phyloP scores from a whole-genome alignment of 2,113 vertebrate genomes.

The Psammodynastes pulverulentus region DNA sequence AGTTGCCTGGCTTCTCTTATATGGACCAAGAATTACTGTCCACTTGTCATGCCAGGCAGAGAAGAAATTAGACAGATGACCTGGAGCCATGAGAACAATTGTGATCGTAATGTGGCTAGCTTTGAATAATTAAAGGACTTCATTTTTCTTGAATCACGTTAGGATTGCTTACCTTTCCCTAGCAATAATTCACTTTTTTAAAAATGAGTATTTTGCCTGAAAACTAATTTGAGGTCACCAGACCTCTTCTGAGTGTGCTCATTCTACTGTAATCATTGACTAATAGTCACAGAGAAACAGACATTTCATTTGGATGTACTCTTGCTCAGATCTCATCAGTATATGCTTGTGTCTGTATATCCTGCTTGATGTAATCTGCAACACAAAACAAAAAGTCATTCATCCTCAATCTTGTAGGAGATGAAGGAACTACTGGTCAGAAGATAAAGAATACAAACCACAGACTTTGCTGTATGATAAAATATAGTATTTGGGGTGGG shows the following conservation, averaged over 20 bases:
- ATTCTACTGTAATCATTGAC: fast-evolving
- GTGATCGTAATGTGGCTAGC: background rate
- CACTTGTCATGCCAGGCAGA: background rate
- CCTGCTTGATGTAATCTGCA: background rate
- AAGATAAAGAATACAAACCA: background rate
- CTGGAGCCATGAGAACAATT: fast-evolving
- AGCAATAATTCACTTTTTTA: background rate
- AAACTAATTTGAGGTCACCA: background rate
- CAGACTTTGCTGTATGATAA: background rate
- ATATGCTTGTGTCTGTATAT: fast-evolving
- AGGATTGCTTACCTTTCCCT: background rate
- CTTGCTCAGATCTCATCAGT: fast-evolving
- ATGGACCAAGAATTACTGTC: background rate
- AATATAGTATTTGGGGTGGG: background rate
- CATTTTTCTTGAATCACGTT: background rate
- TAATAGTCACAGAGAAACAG: background rate
- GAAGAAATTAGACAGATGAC: background rate
- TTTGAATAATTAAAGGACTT: background rate
- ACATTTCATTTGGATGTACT: background rate
- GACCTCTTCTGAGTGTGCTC: background rate
- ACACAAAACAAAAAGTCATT: background rate
- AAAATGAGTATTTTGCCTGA: background rate
- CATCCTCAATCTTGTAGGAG: background rate
- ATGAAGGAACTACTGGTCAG: background rate
- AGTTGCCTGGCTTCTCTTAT: background rate